A percentile compares a stretch with the other conserved stretches of the same genome.
Conservation (phyloP, 2,888 invertebrate species). For the Spilarctia lutea region DNA sequence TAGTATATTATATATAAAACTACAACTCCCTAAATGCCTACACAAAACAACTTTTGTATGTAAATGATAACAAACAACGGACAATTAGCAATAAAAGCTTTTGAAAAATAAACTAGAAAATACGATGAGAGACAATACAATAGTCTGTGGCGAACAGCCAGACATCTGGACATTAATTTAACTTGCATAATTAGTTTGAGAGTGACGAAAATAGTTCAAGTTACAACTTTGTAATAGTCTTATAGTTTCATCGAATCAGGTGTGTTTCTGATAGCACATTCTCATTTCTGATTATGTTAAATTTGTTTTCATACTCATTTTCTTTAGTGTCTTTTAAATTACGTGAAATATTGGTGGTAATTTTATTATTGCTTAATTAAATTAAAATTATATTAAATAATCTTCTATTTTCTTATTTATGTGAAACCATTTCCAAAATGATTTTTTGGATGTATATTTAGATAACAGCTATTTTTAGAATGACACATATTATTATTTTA, state of each 20-base stretch:
- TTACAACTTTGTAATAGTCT: conserved; percentile 5
- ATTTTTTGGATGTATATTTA: too few relatives aligned
- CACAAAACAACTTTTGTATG: conserved; percentile 49
- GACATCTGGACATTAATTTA: conserved; percentile 57
- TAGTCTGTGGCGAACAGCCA: conserved; percentile 39
- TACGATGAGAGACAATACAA: conserved; percentile 53
- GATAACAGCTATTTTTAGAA: too few relatives aligned
- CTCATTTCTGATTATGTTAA: not conserved
- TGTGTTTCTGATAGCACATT: too few relatives aligned
- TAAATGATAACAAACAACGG: conserved; percentile 51
- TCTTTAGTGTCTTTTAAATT: not conserved
- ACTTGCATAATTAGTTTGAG: conserved; percentile 56
- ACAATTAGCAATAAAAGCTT: conserved; percentile 54
- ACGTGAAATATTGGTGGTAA: too few relatives aligned
- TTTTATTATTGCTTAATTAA: too few relatives aligned
- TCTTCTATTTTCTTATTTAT: too few relatives aligned
- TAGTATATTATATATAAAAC: conserved; percentile 23
- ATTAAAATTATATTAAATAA: too few relatives aligned
- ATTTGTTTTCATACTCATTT: not conserved
- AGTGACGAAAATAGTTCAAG: conserved; percentile 44
- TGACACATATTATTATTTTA: too few relatives aligned
- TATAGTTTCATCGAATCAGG: not conserved
- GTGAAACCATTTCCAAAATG: too few relatives aligned
- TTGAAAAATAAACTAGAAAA: conserved; percentile 44
- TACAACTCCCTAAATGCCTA: conserved; percentile 34